Evolutionary conservation across 2,797 vertebrate genomes (phyloP), one percentile per base, ranked within the genome.

Genomic region (Peromyscus eremicus): DNA sequence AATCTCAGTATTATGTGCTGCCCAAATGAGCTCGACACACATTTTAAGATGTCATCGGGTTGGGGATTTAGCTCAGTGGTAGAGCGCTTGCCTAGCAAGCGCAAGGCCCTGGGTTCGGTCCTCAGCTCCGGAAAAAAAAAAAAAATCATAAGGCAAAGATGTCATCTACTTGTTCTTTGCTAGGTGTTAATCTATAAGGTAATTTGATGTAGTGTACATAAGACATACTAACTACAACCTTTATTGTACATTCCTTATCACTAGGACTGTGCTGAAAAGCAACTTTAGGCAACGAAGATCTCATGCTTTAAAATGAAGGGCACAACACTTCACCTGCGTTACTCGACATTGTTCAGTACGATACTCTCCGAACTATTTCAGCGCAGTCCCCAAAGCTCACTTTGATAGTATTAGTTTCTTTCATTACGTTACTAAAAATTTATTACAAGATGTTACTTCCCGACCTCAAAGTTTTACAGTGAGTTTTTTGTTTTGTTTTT

Each of bases 381-480:
- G 52, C 14, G 16, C 19, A 70, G 66, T 37, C 32, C 21, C 17
- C 52, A 55, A 55, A 25, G 46, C 11, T n/a, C 70, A 52, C 46
- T 89, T 90, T 46, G 29, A 64, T 43, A 43, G 46, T 66, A 55
- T 8, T 34, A 64, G 29, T 68, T 64, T 71, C 52, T 66, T 66
- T 57, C 62, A 89, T 25, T 43, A n/a, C 90, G 43, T 94, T 92
- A 92, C 32, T 75, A 87, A 88, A 14, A 70, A 57, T 55, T 71
- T 83, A n/a, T 13, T 64, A 73, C 19, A 43, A 43, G 43, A 27
- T 17, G 46, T 34, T 76, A 37, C 11, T 81, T 79, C 13, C 29
- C 5, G 8, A 66, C 27, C 27, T 92, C 85, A 43, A 91, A 40
- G 62, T 95, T 87, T 88, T 75, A 90, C 9, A 23, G 16, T 37